Base-by-base conservation (phyloP, 2,888 invertebrate genomes). In the Apamea anceps region DNA sequence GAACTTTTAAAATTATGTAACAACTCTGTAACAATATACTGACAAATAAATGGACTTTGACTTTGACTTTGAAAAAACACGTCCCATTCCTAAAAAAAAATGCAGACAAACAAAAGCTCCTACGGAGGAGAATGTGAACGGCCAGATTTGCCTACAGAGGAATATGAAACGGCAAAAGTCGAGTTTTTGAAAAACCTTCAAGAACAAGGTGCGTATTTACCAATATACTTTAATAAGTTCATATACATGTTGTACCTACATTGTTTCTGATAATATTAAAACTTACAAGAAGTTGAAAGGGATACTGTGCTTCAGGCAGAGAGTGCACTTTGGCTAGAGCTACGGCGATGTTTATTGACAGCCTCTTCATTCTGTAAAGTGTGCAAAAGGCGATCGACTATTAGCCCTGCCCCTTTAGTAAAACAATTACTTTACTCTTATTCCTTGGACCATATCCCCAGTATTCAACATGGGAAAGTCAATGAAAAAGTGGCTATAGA, bases 301-400 rank as follows among this genome's bases (percentile, higher is more conserved):
- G 71, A 71, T 7, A 54, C 71, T 25, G 28, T 71, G 15, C 54
- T 71, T 25, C 70, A 54, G 25, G 70, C 32, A 32, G 70, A 71
- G 15, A 71, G 54, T 37, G 70, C 70, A 32, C 32, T 71, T 32
- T 71, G 54, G 70, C 70, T 71, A 13, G 71, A 71, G 25, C 71
- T 71, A 25, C 12, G 54, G 37, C 21, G 71, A 13, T 71, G 71
- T 37, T 37, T 37, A 32, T 32, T 71, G 13, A 71, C 71, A 54
- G 54, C 32, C 1, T 71, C 25, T 7, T 54, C 25, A 15, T 71
- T 71, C 15, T 8, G 13, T 25, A 54, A 54, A 54, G 71, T 72
- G 25, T 54, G 71, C 71, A 54, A 54, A 54, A 21, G 70, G 25
- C 71, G 71, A 54, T 32, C 28, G 7, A 71, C 28, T 71, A 54